Evolutionary conservation across 2,797 vertebrate species (phyloP), one percentile per base, ranked within the genome.

Genomic region (Furcifer pardalis): DNA sequence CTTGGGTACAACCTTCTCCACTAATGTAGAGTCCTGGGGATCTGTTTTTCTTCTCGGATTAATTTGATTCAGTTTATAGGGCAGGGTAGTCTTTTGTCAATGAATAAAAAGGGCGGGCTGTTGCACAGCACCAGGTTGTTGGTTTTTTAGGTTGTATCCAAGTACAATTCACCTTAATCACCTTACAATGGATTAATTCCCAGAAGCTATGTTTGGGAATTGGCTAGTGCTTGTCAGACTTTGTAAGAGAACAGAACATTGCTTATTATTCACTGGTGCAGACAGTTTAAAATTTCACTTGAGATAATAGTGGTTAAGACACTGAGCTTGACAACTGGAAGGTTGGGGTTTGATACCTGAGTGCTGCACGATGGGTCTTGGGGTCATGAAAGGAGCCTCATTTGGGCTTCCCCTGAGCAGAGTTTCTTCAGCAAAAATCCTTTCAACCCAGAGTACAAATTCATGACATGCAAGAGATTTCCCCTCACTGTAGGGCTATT

Each of bases 11-110:
- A 77, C 84, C 76, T 63, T 84, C 86, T 84, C 81, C 82, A 76
- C 86, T 84, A 87, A 84, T 80, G 65, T 21, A 76, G 77, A 80
- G 76, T 80, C 82, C 63, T 87, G 77, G 76, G 77, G 82, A 75
- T 13, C 42, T 83, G 49, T 75, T 87, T 87, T 87, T 84, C 77
- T 80, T 76, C 82, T 71, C 56, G 73, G 77, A 84, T 76, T 77
- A 82, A 82, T 87, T 79, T 79, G 46, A 12, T 79, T 66, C n/a
- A 30, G 21, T 79, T 62, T 79, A 84, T 79, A 49, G 52, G 74
- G 17, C 42, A 86, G 9, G 42, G 59, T 62, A 75, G 40, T 76
- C 32, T 84, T 87, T 87, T 81, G 72, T 42, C 72, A 84, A n/a
- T 80, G 52, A 72, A 63, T 56, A 40, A 78, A 80, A 60, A 62